Conservation (phyloP, 1,140 invertebrate species). For the Drosophila oshimai region DNA sequence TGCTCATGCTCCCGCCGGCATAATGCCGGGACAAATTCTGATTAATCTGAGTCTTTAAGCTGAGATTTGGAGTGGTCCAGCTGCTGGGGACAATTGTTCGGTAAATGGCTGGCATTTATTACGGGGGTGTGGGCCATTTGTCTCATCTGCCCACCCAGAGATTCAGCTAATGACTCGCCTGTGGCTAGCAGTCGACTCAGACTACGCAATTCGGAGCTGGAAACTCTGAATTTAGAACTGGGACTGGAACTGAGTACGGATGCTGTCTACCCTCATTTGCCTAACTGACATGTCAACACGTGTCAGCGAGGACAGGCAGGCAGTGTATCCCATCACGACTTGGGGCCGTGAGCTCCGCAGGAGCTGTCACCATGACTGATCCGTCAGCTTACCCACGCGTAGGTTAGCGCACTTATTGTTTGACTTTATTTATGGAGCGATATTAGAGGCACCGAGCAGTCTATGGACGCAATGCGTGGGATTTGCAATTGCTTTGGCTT, state of each 20-base stretch:
- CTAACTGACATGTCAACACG: constrained; percentile 75
- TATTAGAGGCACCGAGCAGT: constrained; percentile 37
- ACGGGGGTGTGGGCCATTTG: constrained; percentile 40
- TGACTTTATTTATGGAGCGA: constrained; percentile 62
- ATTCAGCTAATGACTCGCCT: constrained; percentile 56
- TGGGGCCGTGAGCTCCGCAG: constrained; percentile 22
- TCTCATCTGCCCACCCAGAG: constrained; percentile 2
- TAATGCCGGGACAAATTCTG: constrained; percentile 56
- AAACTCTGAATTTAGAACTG: too few relatives aligned
- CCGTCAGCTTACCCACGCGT: constrained; percentile 33
- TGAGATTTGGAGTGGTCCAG: constrained; percentile 40
- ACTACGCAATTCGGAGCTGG: not conserved
- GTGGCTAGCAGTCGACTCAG: constrained; percentile 15
- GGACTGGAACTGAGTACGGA: too few relatives aligned
- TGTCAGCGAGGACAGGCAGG: constrained; percentile 28
- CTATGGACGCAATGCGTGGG: constrained; percentile 31
- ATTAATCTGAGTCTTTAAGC: constrained; percentile 46
- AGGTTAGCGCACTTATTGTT: constrained; percentile 62
- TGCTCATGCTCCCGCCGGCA: not conserved
- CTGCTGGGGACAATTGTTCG: constrained; percentile 56
- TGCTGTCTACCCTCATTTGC: constrained; percentile 75
- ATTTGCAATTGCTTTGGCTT: constrained; percentile 40
- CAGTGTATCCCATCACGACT: constrained; percentile 51
- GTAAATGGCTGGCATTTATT: constrained; percentile 62
- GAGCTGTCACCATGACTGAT: constrained; percentile 60